These are phyloP conservation scores for Saccopteryx bilineata DNA, from an alignment of 2,113 vertebrate genomes.

Conservation along the genomic window DNA sequence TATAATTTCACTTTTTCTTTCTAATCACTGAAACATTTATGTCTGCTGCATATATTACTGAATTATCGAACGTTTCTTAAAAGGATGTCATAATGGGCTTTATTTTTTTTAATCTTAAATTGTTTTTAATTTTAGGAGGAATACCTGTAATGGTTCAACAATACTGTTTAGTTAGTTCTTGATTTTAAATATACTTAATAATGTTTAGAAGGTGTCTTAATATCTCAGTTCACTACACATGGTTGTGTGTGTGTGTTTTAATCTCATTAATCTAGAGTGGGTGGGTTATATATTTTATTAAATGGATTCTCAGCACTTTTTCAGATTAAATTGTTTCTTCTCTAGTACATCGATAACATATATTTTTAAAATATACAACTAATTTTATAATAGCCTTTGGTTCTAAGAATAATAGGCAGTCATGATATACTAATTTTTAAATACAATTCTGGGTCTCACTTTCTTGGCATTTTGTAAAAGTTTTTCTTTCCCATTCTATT, in stretches of 20 bases:
- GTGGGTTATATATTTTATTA: slow-evolving; percentile 20
- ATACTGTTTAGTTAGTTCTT: neutral
- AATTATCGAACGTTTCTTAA: slow-evolving; percentile 3
- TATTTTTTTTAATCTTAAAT: neutral
- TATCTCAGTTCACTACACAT: neutral
- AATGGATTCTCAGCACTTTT: slow-evolving; percentile 24
- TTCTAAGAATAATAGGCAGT: slow-evolving; percentile 16
- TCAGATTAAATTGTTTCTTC: slow-evolving; percentile 29
- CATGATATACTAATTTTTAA: slow-evolving; percentile 10
- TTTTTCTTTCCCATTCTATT: neutral
- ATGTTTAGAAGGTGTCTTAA: neutral
- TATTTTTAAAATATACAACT: slow-evolving; percentile 45
- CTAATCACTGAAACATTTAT: neutral
- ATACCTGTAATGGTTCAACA: neutral
- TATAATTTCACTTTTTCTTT: slow-evolving; percentile 28
- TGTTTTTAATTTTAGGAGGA: slow-evolving; percentile 47
- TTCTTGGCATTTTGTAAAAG: slow-evolving; percentile 49
- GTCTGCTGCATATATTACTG: neutral
- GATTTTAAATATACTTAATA: slow-evolving; percentile 19
- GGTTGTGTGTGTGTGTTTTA: neutral
- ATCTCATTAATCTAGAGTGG: slow-evolving; percentile 46
- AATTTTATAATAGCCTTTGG: slow-evolving; percentile 41
- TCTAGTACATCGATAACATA: neutral
- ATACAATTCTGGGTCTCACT: neutral
- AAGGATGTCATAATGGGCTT: neutral